Percentiles rank a stretch among this genome's conserved stretches.
Evolutionary conservation across 35 echinoderm and acorn worm species (phyloP).

Genomic region (Apostichopus californicus): DNA sequence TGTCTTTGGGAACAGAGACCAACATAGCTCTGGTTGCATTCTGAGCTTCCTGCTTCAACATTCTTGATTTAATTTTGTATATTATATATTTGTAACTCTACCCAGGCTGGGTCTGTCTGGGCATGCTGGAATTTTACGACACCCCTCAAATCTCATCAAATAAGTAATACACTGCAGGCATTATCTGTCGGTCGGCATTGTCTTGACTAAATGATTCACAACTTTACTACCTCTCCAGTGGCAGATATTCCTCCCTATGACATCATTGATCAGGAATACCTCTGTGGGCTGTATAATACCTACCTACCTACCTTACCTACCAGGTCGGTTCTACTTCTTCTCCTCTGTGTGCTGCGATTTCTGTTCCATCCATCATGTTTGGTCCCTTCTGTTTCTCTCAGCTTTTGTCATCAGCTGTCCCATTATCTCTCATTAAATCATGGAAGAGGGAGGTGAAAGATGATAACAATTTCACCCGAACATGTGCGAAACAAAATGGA

Average conservation of each 20-base stretch:
- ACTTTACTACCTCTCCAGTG: too few species aligned
- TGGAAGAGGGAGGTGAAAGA: background rate
- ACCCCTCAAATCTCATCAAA: background rate
- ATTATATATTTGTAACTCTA: background rate
- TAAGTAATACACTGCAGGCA: too few species aligned
- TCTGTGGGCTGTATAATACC: too few species aligned
- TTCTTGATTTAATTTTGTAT: background rate
- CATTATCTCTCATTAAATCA: constrained; percentile 5
- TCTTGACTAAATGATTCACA: too few species aligned
- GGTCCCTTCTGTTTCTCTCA: background rate
- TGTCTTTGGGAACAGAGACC: background rate
- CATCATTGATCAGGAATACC: too few species aligned
- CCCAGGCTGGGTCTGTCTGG: background rate
- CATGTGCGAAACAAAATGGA: background rate
- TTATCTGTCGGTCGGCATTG: too few species aligned
- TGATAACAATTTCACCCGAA: background rate
- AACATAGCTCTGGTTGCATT: background rate
- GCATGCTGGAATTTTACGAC: background rate
- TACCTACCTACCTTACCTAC: too few species aligned
- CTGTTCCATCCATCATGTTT: background rate
- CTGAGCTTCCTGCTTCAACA: background rate
- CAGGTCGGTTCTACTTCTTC: background rate
- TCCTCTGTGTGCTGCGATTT: background rate
- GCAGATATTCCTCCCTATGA: too few species aligned
- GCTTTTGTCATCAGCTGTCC: background rate